A percentile compares a stretch with the other conserved stretches of the same genome.
Conservation (phyloP, 1,140 invertebrate species). For the Philotrypesis tridentata region DNA sequence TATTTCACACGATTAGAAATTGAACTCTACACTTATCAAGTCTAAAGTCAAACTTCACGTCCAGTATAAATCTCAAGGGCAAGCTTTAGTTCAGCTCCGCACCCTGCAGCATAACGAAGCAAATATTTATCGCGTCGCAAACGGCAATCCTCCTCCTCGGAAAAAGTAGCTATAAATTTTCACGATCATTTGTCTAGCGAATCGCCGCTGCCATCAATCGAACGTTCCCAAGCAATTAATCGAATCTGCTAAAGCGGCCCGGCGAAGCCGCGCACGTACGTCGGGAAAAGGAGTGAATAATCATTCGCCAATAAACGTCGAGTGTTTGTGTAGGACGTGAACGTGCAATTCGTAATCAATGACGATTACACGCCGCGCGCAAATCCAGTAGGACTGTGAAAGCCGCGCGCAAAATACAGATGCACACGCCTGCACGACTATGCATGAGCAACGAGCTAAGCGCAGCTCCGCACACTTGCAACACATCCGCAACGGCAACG, state of each 20-base stretch:
- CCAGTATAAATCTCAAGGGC: too few relatives aligned
- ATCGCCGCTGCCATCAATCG: too few relatives aligned
- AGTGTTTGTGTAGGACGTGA: neutral
- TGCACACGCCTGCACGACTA: neutral
- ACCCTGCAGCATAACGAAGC: too few relatives aligned
- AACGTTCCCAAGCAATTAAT: neutral
- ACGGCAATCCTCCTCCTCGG: too few relatives aligned
- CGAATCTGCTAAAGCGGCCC: neutral
- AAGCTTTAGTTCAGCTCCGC: too few relatives aligned
- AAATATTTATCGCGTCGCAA: too few relatives aligned
- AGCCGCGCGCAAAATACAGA: neutral
- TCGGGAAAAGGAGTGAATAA: neutral
- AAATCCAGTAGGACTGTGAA: neutral
- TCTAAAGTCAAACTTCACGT: too few relatives aligned
- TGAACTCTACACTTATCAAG: too few relatives aligned
- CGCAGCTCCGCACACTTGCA: neutral
- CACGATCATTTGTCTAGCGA: neutral
- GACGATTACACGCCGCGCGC: neutral
- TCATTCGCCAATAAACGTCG: neutral
- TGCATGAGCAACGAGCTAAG: neutral
- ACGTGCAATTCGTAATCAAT: neutral
- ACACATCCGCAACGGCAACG: neutral
- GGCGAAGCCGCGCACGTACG: neutral
- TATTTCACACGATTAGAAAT: too few relatives aligned
- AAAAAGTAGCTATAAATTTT: neutral